Percentiles rank a stretch among this genome's conserved stretches.
These are phyloP conservation scores for Scomber scombrus DNA, from an alignment of 2,113 vertebrate genomes.

Conservation along the genomic window DNA sequence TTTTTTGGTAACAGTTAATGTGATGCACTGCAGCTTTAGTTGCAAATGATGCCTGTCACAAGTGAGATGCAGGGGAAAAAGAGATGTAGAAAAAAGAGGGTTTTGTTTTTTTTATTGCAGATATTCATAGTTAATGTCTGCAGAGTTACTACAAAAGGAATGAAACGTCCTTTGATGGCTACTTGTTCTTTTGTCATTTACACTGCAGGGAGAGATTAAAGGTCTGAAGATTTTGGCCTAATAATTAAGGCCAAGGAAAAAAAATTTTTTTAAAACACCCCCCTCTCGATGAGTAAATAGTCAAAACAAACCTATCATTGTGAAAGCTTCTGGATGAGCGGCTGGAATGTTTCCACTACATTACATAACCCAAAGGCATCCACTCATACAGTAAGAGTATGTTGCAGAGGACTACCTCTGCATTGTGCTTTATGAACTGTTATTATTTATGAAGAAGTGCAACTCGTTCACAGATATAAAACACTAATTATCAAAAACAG, in stretches of 20 bases:
- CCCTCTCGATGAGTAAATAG: constrained; percentile 39
- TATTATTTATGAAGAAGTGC: not conserved
- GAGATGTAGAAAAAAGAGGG: constrained; percentile 10
- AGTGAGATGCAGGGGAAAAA: constrained; percentile 29
- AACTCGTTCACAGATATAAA: not conserved
- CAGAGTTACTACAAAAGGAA: constrained; percentile 36
- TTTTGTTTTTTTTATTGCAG: constrained; percentile 38
- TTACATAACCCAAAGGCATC: constrained; percentile 70
- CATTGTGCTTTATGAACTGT: constrained; percentile 26
- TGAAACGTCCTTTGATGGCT: constrained; percentile 41
- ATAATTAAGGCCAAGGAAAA: constrained; percentile 2
- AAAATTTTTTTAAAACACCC: not conserved
- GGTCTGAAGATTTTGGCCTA: constrained; percentile 4
- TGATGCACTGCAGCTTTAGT: constrained; percentile 20
- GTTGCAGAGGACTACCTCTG: constrained; percentile 4
- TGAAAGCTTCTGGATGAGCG: constrained; percentile 65
- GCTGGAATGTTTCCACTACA: constrained; percentile 51
- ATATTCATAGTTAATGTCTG: constrained; percentile 59
- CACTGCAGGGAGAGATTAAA: constrained; percentile 31
- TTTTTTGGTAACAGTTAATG: constrained; percentile 32
- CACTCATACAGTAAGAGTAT: constrained; percentile 24
- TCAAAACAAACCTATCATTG: constrained; percentile 64
- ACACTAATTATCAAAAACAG: not conserved
- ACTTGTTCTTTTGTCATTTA: constrained; percentile 55
- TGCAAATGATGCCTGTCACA: constrained; percentile 46